phyloP scores from a whole-genome alignment of 2,113 vertebrate genomes.

The Copsychus sechellarum region DNA sequence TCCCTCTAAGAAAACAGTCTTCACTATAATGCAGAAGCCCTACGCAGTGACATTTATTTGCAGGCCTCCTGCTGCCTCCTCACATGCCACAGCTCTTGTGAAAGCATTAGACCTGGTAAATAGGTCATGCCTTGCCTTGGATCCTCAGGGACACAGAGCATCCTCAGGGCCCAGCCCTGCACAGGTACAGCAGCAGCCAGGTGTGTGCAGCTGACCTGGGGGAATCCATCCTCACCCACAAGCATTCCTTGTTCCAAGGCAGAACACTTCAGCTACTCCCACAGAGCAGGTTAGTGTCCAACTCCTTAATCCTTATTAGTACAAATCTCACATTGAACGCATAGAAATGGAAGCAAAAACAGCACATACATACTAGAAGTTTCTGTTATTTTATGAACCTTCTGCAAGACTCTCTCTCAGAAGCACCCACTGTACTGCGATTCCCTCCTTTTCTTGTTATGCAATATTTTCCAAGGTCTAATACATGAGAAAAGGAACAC shows the following conservation, averaged over 20 bases:
- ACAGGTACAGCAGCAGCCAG: neutral
- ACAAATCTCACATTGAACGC: neutral
- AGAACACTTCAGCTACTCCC: neutral
- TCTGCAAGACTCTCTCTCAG: neutral
- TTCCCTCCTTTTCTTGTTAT: neutral
- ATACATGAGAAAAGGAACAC: neutral
- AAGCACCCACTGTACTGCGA: neutral
- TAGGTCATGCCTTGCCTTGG: neutral
- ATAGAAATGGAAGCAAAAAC: neutral
- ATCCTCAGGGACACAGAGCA: neutral
- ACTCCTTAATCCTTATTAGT: neutral
- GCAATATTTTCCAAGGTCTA: neutral
- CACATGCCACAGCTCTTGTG: neutral
- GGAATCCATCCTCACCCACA: neutral
- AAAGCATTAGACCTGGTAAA: neutral
- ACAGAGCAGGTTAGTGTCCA: neutral
- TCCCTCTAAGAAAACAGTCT: neutral
- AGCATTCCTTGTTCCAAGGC: neutral
- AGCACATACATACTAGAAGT: accelerated
- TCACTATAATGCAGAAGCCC: too few relatives aligned
- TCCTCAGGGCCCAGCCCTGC: neutral
- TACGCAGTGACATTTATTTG: neutral
- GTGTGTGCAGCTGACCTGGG: neutral
- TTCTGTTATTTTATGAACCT: accelerated
- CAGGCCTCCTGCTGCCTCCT: neutral